A percentile compares a stretch with the other conserved stretches of the same genome.
These are phyloP conservation scores for Elysia crispata DNA, from an alignment of 2,888 invertebrate species.

Conservation along the genomic window DNA sequence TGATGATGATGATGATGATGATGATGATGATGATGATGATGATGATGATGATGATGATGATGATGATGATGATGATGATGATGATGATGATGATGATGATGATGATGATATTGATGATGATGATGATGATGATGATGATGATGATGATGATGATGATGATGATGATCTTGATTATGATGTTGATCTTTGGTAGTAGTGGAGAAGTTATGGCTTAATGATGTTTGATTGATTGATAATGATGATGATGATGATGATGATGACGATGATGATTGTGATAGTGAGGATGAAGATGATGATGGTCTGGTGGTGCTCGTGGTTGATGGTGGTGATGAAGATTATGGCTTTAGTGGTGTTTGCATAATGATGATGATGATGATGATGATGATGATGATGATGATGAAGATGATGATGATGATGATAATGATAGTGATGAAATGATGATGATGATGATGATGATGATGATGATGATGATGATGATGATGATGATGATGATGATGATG, in stretches of 20 bases:
- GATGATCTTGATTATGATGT: conserved; percentile 20
- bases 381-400: conserved; percentile 41
- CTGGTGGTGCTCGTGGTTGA: conserved; percentile 9
- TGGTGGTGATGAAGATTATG: conserved; percentile 20
- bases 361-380: no score
- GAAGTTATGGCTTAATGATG: no score
- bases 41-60: conserved; percentile 40
- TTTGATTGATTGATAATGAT: no score
- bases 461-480: conserved; percentile 12
- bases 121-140: conserved; percentile 35
- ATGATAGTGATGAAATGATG: background rate
- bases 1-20: conserved; percentile 15
- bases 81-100: conserved; percentile 23
- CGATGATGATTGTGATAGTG: conserved; percentile 34
- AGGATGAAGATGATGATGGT: background rate
- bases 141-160: conserved; percentile 40
- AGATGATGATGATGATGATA: conserved; percentile 41
- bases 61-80: conserved; percentile 37
- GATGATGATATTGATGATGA: conserved; percentile 19
- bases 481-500: conserved; percentile 16
- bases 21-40: conserved; percentile 36
- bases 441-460: conserved; percentile 9
- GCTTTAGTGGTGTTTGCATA: no score
- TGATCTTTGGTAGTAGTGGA: conserved; percentile 10
- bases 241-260: conserved; percentile 31